These are phyloP conservation scores for Cheiracanthium punctorium DNA, from an alignment of 2,888 invertebrate species.

Conservation along the genomic window DNA sequence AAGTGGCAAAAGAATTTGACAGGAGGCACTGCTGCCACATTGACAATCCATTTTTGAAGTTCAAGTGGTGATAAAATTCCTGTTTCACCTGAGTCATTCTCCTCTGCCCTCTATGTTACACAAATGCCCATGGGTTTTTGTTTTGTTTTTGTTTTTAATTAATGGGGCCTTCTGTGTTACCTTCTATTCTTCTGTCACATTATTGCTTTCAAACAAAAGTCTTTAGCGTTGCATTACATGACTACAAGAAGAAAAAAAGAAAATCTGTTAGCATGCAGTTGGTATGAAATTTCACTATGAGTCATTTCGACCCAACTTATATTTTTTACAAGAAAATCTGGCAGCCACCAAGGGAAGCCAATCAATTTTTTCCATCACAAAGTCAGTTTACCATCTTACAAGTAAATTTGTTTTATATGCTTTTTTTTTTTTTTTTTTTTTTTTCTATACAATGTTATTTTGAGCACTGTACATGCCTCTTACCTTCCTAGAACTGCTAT, in stretches of 20 bases:
- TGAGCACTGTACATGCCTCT: conserved; percentile 27
- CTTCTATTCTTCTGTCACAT: conserved; percentile 9
- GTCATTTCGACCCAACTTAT: not conserved
- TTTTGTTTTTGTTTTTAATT: no score
- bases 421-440: conserved; percentile 19
- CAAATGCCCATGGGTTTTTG: conserved; percentile 28
- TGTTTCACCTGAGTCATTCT: conserved; percentile 26
- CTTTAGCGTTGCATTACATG: not conserved
- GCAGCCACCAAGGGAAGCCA: not conserved
- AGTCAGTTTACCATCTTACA: not conserved
- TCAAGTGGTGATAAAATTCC: conserved; percentile 8
- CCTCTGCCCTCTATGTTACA: conserved; percentile 24
- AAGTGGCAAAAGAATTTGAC: not conserved
- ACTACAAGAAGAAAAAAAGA: not conserved
- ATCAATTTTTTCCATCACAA: not conserved
- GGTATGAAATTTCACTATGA: not conserved
- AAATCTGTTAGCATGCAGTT: not conserved
- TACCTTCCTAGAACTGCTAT: conserved; percentile 15
- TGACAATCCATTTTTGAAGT: conserved; percentile 20
- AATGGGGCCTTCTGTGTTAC: conserved; percentile 27
- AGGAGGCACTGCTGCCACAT: conserved; percentile 5
- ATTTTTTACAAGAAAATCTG: not conserved
- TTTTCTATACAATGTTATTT: conserved; percentile 21
- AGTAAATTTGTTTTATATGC: conserved; percentile 17
- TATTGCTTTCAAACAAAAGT: not conserved